Percentiles rank a stretch among this genome's conserved stretches.
phyloP scores from a whole-genome alignment of 2,888 invertebrate species.

The Neocrepidodera transversa region DNA sequence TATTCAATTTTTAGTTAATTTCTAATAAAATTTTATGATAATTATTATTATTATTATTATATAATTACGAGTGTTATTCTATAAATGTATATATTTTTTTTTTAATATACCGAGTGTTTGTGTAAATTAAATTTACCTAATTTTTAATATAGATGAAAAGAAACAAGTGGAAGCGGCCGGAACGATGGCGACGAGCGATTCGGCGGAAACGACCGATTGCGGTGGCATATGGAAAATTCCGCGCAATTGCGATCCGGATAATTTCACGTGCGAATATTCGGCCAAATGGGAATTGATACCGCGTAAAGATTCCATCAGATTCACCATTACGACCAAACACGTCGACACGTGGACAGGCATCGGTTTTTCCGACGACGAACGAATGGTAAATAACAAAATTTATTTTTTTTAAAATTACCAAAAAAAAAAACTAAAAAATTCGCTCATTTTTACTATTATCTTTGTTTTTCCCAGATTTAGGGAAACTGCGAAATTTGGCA shows the following conservation, averaged over 20 bases:
- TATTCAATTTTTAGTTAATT: too few species aligned
- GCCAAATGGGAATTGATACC: slow-evolving; percentile 80
- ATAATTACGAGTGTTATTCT: too few species aligned
- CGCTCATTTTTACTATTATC: too few species aligned
- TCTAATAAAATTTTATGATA: too few species aligned
- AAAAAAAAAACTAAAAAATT: too few species aligned
- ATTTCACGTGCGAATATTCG: slow-evolving; percentile 78
- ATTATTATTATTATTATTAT: too few species aligned
- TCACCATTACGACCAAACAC: slow-evolving; percentile 80
- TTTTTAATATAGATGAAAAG: slow-evolving; percentile 48
- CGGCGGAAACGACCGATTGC: slow-evolving; percentile 66
- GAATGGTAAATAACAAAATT: slow-evolving; percentile 76
- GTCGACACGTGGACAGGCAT: slow-evolving; percentile 89
- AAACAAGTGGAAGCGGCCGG: slow-evolving; percentile 42
- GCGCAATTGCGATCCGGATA: slow-evolving; percentile 68
- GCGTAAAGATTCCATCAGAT: slow-evolving; percentile 74
- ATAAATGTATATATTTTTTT: too few species aligned
- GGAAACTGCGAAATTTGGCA: too few species aligned
- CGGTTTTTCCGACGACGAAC: slow-evolving; percentile 83
- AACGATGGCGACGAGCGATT: slow-evolving; percentile 41
- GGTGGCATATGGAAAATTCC: slow-evolving; percentile 83
- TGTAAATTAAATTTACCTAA: slow-evolving; percentile 12
- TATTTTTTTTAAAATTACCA: too few species aligned
- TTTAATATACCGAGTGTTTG: too few species aligned
- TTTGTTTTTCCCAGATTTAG: too few species aligned